phyloP scores from a whole-genome alignment of 2,888 invertebrate genomes.

The Diadegma fenestrale region DNA sequence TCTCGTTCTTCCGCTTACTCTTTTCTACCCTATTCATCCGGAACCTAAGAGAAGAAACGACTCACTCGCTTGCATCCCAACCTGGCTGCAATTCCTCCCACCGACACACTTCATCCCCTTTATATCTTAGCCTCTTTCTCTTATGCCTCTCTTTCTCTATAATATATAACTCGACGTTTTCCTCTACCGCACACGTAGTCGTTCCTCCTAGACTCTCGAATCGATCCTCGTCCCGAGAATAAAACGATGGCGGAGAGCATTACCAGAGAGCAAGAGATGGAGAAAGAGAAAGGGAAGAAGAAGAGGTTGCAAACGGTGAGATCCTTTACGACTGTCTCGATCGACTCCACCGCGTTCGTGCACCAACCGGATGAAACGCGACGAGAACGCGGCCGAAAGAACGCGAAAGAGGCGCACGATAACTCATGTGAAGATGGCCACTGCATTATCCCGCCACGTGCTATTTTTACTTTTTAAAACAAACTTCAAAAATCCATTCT shows the following conservation, averaged over 20 bases:
- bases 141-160: conserved; percentile 28
- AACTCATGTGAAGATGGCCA: conserved; percentile 53
- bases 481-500: conserved; percentile 29
- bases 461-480: conserved; percentile 12
- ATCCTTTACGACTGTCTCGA: conserved; percentile 68
- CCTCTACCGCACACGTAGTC: conserved; percentile 68
- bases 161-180: conserved; percentile 68
- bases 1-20: conserved; percentile 50
- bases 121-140: conserved; percentile 49
- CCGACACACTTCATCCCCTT: conserved; percentile 41
- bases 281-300: conserved; percentile 23
- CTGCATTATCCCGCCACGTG: conserved; percentile 46
- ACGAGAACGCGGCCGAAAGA: conserved; percentile 47
- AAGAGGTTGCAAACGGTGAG: conserved; percentile 40
- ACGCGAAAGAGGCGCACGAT: conserved; percentile 37
- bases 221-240: conserved; percentile 67
- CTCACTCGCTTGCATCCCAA: conserved; percentile 67
- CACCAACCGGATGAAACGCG: conserved; percentile 56
- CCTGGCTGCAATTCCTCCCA: conserved; percentile 33
- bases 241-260: conserved; percentile 61
- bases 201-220: conserved; percentile 61
- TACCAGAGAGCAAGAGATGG: conserved; percentile 22
- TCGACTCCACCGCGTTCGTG: conserved; percentile 54
- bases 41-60: conserved; percentile 56
- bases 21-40: conserved; percentile 63